Evolutionary conservation across 64 coral and sea anemone genomes (phyloP).

Genomic region (Stichodactyla mertensii): DNA sequence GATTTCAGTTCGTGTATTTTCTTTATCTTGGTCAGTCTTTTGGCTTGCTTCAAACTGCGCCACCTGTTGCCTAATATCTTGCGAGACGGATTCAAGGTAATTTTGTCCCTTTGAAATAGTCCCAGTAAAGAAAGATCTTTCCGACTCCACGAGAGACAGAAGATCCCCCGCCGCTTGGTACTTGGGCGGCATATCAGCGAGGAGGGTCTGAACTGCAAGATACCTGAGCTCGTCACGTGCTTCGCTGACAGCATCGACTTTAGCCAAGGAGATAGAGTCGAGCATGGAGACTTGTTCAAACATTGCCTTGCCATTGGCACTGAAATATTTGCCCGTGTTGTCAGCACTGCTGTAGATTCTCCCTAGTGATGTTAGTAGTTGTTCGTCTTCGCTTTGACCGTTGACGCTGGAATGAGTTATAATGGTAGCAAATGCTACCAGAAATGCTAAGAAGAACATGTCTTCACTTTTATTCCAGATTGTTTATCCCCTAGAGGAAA

Average conservation of each 20-base stretch:
- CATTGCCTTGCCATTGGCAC: constrained; percentile 16
- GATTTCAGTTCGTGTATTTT: background rate
- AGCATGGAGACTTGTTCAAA: constrained; percentile 38
- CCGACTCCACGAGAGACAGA: constrained; percentile 5
- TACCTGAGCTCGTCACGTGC: constrained; percentile 8
- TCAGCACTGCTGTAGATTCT: background rate
- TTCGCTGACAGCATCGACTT: background rate
- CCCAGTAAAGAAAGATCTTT: constrained; percentile 3
- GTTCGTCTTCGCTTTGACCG: background rate
- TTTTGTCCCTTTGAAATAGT: background rate
- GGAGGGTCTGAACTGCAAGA: constrained; percentile 10
- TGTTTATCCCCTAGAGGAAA: background rate
- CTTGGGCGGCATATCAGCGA: constrained; percentile 14
- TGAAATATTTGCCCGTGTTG: constrained; percentile 6
- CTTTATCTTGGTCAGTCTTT: constrained; percentile 9
- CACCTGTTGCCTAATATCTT: background rate
- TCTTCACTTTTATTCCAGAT: background rate
- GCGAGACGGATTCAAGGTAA: background rate
- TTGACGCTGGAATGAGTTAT: background rate
- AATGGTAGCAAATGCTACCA: background rate
- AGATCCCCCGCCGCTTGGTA: constrained; percentile 17
- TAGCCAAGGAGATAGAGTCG: constrained; percentile 27
- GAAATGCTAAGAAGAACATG: background rate
- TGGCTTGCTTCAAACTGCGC: background rate
- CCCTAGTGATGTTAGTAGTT: constrained; percentile 4